Conservation (phyloP, 2,113 vertebrate genomes). For the Hippocampus abdominalis region DNA sequence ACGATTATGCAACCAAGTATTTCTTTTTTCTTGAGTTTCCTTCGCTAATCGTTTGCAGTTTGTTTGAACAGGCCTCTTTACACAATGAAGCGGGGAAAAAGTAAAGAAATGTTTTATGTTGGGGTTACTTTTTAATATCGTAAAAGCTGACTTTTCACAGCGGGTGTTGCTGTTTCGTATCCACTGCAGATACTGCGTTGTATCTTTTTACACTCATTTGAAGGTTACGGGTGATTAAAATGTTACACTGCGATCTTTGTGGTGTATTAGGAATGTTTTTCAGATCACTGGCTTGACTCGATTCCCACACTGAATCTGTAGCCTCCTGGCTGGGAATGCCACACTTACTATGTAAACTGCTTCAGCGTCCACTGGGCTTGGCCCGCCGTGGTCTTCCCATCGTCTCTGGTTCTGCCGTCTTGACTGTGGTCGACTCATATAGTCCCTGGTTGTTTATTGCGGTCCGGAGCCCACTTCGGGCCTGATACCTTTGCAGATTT, state of each 20-base stretch:
- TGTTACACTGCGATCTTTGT: constrained; percentile 9
- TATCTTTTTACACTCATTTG: constrained; percentile 1
- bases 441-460: constrained; percentile 57
- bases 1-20: neutral
- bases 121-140: neutral
- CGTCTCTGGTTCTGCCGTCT: constrained; percentile 46
- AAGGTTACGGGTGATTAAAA: constrained; percentile 11
- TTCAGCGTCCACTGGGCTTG: constrained; percentile 23
- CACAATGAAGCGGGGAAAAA: neutral
- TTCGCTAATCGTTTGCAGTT: neutral
- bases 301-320: neutral
- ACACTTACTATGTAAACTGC: constrained; percentile 22
- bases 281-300: neutral
- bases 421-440: constrained; percentile 52
- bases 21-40: neutral
- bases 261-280: constrained; percentile 23
- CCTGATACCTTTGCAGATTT: constrained; percentile 53
- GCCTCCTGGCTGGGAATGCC: constrained; percentile 24
- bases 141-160: neutral
- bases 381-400: constrained; percentile 43
- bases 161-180: neutral
- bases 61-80: neutral
- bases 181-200: neutral
- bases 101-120: neutral
- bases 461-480: constrained; percentile 38